Conservation (phyloP, 1,140 invertebrate species). For the Trichogramma pretiosum region DNA sequence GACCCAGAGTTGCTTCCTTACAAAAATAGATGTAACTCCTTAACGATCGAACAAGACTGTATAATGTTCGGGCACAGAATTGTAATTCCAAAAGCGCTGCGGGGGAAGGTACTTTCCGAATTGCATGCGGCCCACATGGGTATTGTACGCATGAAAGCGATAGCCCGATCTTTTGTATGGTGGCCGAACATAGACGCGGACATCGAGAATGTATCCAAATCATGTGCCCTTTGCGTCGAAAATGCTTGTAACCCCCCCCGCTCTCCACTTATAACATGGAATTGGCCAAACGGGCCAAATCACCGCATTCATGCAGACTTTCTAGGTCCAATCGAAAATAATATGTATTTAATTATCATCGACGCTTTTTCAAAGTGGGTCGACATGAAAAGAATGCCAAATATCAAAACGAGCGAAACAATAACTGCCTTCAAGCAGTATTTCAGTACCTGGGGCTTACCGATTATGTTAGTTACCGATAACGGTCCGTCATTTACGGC, state of each 20-base stretch:
- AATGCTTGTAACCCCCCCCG: too few species aligned
- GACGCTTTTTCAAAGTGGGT: slow-evolving; percentile 31
- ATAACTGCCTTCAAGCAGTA: slow-evolving; percentile 14
- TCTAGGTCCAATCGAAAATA: slow-evolving; percentile 22
- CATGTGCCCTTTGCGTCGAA: not conserved
- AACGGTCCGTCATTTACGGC: slow-evolving; percentile 24
- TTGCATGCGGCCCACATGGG: slow-evolving; percentile 27
- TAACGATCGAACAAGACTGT: slow-evolving; percentile 20
- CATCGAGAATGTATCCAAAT: not conserved
- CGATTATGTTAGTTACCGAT: slow-evolving; percentile 20
- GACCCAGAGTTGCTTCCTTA: not conserved
- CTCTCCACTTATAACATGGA: too few species aligned
- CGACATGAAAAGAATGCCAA: slow-evolving; percentile 2
- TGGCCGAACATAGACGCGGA: not conserved
- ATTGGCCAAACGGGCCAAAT: slow-evolving; percentile 33
- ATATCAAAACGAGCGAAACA: slow-evolving; percentile 11
- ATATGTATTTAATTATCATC: slow-evolving; percentile 26
- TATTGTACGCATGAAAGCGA: slow-evolving; percentile 27
- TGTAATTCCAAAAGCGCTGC: slow-evolving; percentile 20
- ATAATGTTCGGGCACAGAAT: slow-evolving; percentile 27
- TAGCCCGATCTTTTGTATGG: too few species aligned
- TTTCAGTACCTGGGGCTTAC: slow-evolving; percentile 18
- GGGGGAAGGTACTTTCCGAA: slow-evolving; percentile 21
- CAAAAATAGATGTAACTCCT: not conserved
- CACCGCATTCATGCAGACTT: slow-evolving; percentile 33